A percentile compares a stretch with the other conserved stretches of the same genome.
Conservation (phyloP, 1,140 invertebrate genomes). For the roundworm (Caenorhabditis elegans) region WBcel235 BX284604.4:7508001-7508500, state of each 20-base stretch:
- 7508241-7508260: slow-evolving; percentile 15
- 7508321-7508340: slow-evolving; percentile 4
- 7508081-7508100: neutral
- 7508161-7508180: neutral
- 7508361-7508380: neutral
- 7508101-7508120: no score
- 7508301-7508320: neutral
- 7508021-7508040: neutral
- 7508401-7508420: no score
- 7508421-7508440: no score
- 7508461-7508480: no score
- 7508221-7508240: neutral
- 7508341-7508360: neutral
- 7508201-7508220: neutral
- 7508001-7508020: no score
- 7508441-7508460: no score
- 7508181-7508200: neutral
- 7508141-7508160: neutral
- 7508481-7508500: neutral
- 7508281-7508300: neutral
- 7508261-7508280: slow-evolving; percentile 3
- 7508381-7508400: no score
- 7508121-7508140: neutral
- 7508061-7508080: neutral
- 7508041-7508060: neutral